Percentiles rank a stretch among this genome's conserved stretches.
Conservation (phyloP, 2,113 vertebrate species). For the Marcusenius ussheri region DNA sequence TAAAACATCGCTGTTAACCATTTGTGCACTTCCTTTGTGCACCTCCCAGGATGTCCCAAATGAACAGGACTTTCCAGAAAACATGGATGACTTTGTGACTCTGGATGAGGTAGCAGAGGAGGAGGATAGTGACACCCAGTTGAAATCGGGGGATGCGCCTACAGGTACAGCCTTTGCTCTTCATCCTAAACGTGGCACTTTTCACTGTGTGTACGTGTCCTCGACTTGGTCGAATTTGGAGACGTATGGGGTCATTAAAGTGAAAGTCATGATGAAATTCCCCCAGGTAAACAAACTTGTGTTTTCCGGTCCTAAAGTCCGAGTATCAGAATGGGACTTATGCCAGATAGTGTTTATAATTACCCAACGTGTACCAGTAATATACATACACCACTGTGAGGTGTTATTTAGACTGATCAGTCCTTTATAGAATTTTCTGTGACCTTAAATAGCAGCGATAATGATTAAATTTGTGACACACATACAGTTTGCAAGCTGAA, state of each 20-base stretch:
- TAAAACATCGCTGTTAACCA: neutral
- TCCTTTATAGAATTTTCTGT: neutral
- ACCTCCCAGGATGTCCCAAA: conserved; percentile 25
- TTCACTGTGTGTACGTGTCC: neutral
- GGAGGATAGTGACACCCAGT: conserved; percentile 61
- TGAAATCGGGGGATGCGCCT: neutral
- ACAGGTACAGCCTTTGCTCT: conserved; percentile 22
- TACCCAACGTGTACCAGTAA: neutral
- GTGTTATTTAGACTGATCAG: neutral
- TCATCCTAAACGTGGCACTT: neutral
- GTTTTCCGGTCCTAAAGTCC: neutral
- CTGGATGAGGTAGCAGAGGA: conserved; percentile 85
- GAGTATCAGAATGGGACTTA: neutral
- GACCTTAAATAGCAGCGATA: neutral
- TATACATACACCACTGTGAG: neutral
- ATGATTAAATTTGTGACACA: neutral
- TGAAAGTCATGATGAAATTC: neutral
- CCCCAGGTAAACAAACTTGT: neutral
- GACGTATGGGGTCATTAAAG: neutral
- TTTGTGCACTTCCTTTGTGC: neutral
- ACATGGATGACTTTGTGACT: conserved; percentile 91
- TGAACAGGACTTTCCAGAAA: conserved; percentile 71
- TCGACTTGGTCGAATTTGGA: neutral
- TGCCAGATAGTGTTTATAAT: neutral
- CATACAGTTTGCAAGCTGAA: neutral